A percentile compares a stretch with the other conserved stretches of the same genome.
These are phyloP conservation scores for Ommatoiulus sabulosus DNA, from an alignment of 2,888 invertebrate species.

Conservation along the genomic window DNA sequence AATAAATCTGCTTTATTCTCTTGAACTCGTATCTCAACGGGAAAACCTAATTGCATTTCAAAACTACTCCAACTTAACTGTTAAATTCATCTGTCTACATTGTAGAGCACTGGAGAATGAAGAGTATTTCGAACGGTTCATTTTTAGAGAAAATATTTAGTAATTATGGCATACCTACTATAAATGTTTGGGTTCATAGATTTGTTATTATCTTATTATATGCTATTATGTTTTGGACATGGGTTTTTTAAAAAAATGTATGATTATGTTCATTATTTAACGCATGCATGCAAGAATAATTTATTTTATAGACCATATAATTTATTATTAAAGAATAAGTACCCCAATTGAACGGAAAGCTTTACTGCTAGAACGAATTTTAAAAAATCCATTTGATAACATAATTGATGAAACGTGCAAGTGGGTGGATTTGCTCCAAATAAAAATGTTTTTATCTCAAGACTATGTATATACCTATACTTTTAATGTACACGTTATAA, in stretches of 20 bases:
- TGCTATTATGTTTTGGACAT: background rate
- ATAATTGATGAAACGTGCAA: background rate
- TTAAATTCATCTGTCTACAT: too few relatives aligned
- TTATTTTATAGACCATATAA: background rate
- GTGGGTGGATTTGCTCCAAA: slow-evolving; percentile 18
- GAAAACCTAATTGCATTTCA: too few relatives aligned
- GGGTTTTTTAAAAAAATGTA: background rate
- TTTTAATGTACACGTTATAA: background rate
- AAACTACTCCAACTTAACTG: too few relatives aligned
- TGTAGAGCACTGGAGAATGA: too few relatives aligned
- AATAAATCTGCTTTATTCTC: too few relatives aligned
- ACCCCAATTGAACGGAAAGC: background rate
- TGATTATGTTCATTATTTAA: slow-evolving; percentile 1
- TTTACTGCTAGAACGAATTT: background rate
- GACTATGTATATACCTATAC: background rate
- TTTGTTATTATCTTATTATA: background rate
- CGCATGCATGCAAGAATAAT: background rate
- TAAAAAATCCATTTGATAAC: background rate
- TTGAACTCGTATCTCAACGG: too few relatives aligned
- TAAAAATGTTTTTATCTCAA: background rate
- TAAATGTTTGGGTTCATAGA: background rate
- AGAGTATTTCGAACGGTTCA: too few relatives aligned
- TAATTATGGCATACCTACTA: background rate
- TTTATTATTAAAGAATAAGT: background rate
- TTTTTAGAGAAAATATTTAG: too few relatives aligned